Base-by-base conservation (phyloP, 2,888 invertebrate species). In the Tinea pellionella region DNA sequence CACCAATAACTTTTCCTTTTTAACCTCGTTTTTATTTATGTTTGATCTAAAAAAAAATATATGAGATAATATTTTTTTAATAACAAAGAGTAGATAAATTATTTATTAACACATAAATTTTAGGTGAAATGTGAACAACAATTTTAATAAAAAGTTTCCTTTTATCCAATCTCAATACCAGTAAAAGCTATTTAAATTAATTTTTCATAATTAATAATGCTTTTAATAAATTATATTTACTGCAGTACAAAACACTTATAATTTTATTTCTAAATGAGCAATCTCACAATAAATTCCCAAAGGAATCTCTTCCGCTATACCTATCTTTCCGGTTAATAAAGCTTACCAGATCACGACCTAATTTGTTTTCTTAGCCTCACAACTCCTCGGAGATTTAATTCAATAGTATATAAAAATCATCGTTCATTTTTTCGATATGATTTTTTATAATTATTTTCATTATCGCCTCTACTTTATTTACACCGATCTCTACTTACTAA, bases 311-410 rank as follows among this genome's bases (percentile, higher is more conserved):
- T 32, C 24, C 32, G 32, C 55, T 29, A 55, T 55, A 55, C 19
- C 55, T 57, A 55, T 55, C 55, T 57, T 57, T 57, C 57, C 57
- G 32, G 32, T 57, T 57, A 57, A 57, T 57, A 57, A 19, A 57
- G 57, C 57, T 30, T 12, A 57, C 32, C 57, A 57, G 32, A 57
- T 57, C 57, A 57, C 32, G 57, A 32, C 30, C 57, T 57, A 57
- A 57, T 57, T 57, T 57, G 57, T 57, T 55, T 55, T 55, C 55
- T 55, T 55, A 24, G 32, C 32, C 32, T 32, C 13, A 57, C 30
- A 57, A 16, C 11, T 57, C 32, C 57, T 57, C 30, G 16, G 57
- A 19, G 57, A 57, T 2, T 15, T 15, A 32, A 57, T 57, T 32
- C 57, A 57, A 32, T 57, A 57, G 30, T 15, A 9, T 57, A 57